These are phyloP conservation scores for Andrena cerasifolii DNA, from an alignment of 1,140 invertebrate genomes.

Conservation along the genomic window DNA sequence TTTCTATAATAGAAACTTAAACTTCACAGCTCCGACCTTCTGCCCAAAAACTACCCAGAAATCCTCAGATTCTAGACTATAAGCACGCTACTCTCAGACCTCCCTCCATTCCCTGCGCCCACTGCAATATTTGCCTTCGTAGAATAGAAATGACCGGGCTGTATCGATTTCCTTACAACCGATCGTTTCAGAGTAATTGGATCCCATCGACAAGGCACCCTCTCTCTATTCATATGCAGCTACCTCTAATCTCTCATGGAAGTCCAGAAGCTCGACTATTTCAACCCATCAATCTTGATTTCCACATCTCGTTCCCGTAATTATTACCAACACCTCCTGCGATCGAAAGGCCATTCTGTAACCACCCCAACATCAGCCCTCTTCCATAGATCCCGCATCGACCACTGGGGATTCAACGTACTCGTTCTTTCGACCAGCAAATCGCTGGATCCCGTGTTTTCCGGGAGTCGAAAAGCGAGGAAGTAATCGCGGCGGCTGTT, in stretches of 20 bases:
- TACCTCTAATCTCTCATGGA: background rate
- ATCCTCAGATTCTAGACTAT: no score
- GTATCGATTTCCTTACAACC: no score
- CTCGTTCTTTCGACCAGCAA: background rate
- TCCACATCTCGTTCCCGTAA: background rate
- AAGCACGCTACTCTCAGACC: no score
- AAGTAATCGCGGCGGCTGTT: conserved; percentile 54
- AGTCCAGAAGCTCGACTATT: background rate
- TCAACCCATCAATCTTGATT: conserved; percentile 6
- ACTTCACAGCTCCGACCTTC: no score
- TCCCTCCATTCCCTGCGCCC: no score
- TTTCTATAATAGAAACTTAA: no score
- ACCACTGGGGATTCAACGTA: background rate
- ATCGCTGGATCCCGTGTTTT: background rate
- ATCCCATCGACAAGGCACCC: no score
- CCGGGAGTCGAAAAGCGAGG: conserved; percentile 23
- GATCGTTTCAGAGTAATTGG: no score
- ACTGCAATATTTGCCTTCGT: no score
- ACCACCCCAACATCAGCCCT: background rate
- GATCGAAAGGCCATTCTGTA: background rate
- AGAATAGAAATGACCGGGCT: no score
- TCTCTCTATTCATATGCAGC: no score
- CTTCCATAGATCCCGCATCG: background rate
- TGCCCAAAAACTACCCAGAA: no score
- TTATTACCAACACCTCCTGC: background rate